Evolutionary conservation across 2,113 vertebrate genomes (phyloP), one percentile per base, ranked within the genome.

Genomic region (Podarcis raffonei): DNA sequence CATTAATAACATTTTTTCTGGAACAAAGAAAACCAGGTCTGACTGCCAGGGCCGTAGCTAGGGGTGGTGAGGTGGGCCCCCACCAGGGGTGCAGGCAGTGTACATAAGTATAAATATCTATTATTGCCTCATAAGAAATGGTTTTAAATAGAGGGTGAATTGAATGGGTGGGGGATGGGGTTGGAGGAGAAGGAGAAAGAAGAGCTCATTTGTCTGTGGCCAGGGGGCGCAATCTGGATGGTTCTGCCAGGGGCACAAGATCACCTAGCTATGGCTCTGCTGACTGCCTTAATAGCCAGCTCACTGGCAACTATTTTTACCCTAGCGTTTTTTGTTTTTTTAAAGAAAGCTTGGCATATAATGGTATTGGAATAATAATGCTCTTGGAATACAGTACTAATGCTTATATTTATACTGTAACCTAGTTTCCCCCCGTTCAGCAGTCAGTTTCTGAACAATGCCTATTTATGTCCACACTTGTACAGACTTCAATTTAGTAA

Each of bases 401-500:
- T 92, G 22, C 27, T 85, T 71, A 0, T 48, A n/a, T 80, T 85
- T 65, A 1, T 65, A 30, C 27, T 2, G 3, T 82, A 90, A 89
- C 30, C 59, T 87, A 59, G 20, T 80, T 91, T 90, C 81, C n/a
- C 48, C 9, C 39, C 85, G 8, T 86, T 91, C 84, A 6, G 18
- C 90, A 57, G 68, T 92, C 23, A 72, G 25, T 37, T n/a, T 39
- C 0, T 8, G 65, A 84, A 84, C 65, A 68, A 89, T 42, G 48
- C 27, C 88, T 91, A 71, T 81, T 90, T 74, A 53, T 79, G 23
- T 83, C 85, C 81, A 13, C 27, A 78, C 69, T 88, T 69, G 92
- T 81, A 48, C n/a, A 74, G 25, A 30, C 92, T 87, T 57, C 85
- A 32, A 57, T 85, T 92, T 87, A 87, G 68, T 59, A 77, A 92